Evolutionary conservation across 2,888 invertebrate species (phyloP), one percentile per base, ranked within the genome.

Genomic region (Tipula helvola): DNA sequence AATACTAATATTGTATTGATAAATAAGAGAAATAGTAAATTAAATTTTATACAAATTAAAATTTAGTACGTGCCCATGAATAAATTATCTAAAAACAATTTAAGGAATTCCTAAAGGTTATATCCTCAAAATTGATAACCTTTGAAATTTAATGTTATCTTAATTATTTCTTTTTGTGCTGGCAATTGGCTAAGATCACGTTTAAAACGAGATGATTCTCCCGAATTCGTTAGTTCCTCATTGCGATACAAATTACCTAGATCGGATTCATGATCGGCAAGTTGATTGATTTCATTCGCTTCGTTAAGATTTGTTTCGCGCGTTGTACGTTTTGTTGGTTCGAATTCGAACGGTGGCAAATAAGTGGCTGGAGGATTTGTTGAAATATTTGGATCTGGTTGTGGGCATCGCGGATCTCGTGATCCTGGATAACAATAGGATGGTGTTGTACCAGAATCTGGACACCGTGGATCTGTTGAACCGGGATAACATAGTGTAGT

Each of bases 331-430:
- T n/a, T 16, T n/a, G 84, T 84, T 39, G 84, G 39, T 84, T 84
- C 84, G 84, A 39, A 84, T 39, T 84, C 84, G 84, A 39, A 84
- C 0, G 90, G 90, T 1, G 90, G 91, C 42, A 90, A 88, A 87
- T 90, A 90, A 12, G 87, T 88, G 0, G 90, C 90, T 13, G 90
- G 89, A 2, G 90, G 90, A 47, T 86, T 86, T 13, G 39, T 39
- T 5, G n/a, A 28, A 12, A 39, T 39, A 84, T 84, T 84, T 36
- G 84, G 84, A 87, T 92, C 91, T 86, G 87, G 91, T 91, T 39
- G 92, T 91, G 87, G 92, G 90, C 89, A 93, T 91, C 91, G 89
- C 0, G 91, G 91, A 87, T 92, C 91, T 0, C 90, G 28, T 8
- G 88, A 88, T 3, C 88, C 91, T 5, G 90, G 90, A 83, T 89